Conservation (phyloP, 2,113 vertebrate species). For the Panthera leo region DNA sequence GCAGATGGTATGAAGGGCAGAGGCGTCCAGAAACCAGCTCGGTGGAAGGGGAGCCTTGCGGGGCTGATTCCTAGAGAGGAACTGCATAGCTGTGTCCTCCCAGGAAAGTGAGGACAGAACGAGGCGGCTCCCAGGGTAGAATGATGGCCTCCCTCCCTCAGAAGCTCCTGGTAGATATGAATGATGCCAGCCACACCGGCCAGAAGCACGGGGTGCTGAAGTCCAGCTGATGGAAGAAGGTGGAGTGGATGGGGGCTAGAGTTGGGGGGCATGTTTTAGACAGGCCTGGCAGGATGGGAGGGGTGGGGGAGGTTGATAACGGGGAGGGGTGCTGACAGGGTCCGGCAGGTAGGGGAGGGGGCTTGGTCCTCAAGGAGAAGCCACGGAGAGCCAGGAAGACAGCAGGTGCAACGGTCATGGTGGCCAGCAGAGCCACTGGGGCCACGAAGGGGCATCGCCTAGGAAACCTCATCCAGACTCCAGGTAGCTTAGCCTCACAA, state of each 20-base stretch:
- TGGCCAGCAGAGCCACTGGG: not conserved
- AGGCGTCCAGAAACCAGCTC: not conserved
- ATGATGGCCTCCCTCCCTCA: accelerated
- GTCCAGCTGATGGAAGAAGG: not conserved
- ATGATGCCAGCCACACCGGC: accelerated
- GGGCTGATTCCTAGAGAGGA: not conserved
- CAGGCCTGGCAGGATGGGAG: not conserved
- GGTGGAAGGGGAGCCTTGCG: not conserved
- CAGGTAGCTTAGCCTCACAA: accelerated
- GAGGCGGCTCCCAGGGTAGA: accelerated
- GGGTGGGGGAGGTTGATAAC: accelerated
- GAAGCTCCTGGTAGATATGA: not conserved
- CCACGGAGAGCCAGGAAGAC: too few species aligned
- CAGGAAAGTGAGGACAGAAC: not conserved
- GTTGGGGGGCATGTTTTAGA: accelerated
- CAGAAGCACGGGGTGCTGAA: accelerated
- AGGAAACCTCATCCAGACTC: not conserved
- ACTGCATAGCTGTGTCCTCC: not conserved
- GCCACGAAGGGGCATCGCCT: accelerated
- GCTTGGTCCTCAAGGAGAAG: not conserved
- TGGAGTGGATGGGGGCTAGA: not conserved
- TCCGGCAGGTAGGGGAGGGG: not conserved
- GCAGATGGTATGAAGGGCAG: not conserved
- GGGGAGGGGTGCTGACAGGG: too few species aligned
- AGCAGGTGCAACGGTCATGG: accelerated